Percentiles rank a stretch among this genome's conserved stretches.
These are phyloP conservation scores for Fregata magnificens DNA, from an alignment of 2,113 vertebrate genomes.

Conservation along the genomic window DNA sequence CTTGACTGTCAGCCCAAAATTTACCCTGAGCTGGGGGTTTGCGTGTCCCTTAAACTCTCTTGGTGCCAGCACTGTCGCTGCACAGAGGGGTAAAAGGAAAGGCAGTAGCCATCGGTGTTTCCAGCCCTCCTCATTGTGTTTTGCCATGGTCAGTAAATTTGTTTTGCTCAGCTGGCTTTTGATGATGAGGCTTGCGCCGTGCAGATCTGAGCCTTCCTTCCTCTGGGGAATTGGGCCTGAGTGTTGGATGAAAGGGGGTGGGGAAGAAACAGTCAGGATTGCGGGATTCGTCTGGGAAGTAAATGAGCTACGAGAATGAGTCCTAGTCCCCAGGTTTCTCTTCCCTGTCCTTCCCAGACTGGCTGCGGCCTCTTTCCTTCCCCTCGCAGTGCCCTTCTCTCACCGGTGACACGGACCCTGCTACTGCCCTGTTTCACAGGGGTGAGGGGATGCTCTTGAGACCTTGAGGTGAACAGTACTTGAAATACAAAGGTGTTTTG, in stretches of 20 bases:
- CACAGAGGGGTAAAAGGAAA: not conserved
- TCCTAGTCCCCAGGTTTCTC: not conserved
- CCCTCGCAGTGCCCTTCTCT: not conserved
- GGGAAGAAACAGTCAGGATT: not conserved
- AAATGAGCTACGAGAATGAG: not conserved
- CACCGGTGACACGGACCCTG: accelerated
- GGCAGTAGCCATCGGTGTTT: not conserved
- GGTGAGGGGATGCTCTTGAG: not conserved
- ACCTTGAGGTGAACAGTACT: not conserved
- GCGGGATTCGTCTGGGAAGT: not conserved
- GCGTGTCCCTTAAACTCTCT: not conserved
- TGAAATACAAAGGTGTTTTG: not conserved
- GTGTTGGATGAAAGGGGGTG: not conserved
- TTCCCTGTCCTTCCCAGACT: not conserved
- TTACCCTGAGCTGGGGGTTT: not conserved
- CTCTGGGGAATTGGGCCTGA: not conserved
- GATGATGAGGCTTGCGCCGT: not conserved
- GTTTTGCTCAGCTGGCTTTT: not conserved
- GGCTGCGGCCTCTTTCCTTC: not conserved
- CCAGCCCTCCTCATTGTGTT: not conserved
- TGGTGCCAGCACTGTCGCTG: not conserved
- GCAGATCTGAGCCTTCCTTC: not conserved
- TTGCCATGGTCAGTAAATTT: not conserved
- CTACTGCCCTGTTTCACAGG: not conserved
- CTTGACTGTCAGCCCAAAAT: not conserved